Base-by-base conservation (phyloP, 2,797 vertebrate genomes). In the Urophycis tenuis region DNA sequence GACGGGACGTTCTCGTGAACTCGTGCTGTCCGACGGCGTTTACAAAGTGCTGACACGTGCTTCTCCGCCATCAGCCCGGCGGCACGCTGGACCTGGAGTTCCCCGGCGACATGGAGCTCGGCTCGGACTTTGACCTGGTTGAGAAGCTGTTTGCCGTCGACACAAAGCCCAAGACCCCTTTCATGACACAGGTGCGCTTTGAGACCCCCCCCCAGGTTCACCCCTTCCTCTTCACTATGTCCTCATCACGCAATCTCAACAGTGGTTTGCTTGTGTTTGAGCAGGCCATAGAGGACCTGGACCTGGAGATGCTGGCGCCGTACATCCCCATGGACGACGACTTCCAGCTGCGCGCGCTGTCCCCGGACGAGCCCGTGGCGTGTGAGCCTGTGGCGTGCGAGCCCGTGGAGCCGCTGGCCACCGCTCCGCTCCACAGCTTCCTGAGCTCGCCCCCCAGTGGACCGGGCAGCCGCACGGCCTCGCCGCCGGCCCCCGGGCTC, bases 271-370 rank as follows among this genome's bases (percentile, higher is more conserved):
- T 19, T 2, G 3, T 71, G 29, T 33, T 32, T 19, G 14, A 19
- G 2, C 69, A 97, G 97, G 91, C 93, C 81, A 95, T 94, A 3
- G 95, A 96, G 64, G 92, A 92, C 88, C 92, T 97, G 82, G 97
- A 98, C 82, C 89, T 99, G 90, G 98, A 99, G 88, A 98, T 97
- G 97, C 88, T 99, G 74, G 98, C 98, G 73, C 98, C 98, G 9
- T 99, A 98, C 84, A 99, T 99, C 90, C 95, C 97, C 41, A 99
- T 99, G 96, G 98, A 99, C 36, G 97, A 98, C 30, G 98, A 99
- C 87, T 98, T 97, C 92, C 98, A 98, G 93, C 91, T 99, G 83
- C 95, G 94, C 45, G 94, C 94, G 81, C 93, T 97, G 39, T 94
- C 94, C 75, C 92, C 94, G 0, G 89, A 94, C 1, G 93, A 96